These are phyloP conservation scores for Tuberolachnus salignus DNA, from an alignment of 2,888 invertebrate genomes.

Conservation along the genomic window DNA sequence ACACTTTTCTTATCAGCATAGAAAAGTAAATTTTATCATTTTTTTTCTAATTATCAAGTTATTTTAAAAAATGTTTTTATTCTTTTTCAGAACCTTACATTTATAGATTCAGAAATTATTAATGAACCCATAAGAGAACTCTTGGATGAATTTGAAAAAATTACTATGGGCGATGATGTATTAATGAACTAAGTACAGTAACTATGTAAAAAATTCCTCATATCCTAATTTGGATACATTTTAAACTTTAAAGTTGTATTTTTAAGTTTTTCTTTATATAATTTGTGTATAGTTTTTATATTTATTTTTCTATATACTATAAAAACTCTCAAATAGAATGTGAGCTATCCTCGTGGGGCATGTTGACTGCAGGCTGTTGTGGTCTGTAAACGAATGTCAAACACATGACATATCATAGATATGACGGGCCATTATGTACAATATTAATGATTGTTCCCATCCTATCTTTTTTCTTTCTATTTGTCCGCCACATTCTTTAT, in stretches of 20 bases:
- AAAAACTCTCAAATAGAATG: too few species aligned
- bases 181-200: neutral
- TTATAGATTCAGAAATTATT: constrained; percentile 62
- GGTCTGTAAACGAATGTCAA: too few species aligned
- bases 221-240: neutral
- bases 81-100: constrained; percentile 62
- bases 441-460: neutral
- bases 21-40: too few species aligned
- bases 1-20: too few species aligned
- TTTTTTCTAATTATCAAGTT: constrained; percentile 60
- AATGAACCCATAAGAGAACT: constrained; percentile 62
- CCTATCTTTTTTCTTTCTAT: neutral
- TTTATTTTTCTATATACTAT: too few species aligned
- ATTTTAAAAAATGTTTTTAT: constrained; percentile 58
- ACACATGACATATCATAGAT: too few species aligned
- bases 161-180: neutral
- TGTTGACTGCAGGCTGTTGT: too few species aligned
- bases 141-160: constrained; percentile 59
- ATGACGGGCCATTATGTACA: too few species aligned
- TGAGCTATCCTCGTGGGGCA: too few species aligned
- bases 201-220: neutral
- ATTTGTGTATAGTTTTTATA: too few species aligned
- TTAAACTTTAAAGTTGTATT: neutral
- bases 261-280: neutral
- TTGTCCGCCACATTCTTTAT: too few species aligned